Base-by-base conservation (phyloP, 2,113 vertebrate genomes). In the Ia io region DNA sequence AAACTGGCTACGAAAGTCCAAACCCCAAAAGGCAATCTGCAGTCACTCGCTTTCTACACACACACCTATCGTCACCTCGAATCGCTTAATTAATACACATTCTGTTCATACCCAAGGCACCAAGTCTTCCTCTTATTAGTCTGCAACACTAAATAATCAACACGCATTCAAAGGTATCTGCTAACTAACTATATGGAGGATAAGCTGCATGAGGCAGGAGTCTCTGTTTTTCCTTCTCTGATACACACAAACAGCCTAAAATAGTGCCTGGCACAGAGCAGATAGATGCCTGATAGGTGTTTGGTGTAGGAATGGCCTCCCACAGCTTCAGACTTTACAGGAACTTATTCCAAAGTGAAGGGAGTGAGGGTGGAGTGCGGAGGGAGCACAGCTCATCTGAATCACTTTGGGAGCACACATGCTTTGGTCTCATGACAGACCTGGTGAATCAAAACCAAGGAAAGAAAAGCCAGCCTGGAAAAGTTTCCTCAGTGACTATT, bases 131-230 rank as follows among this genome's bases (percentile, higher is more conserved):
- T 92, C 70, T 84, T 74, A 82, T 30, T 51, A 73, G 25, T 47
- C 63, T 89, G 92, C 84, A 78, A 90, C 92, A 92, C 56, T 42
- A 70, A 84, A 74, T 28, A 61, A 69, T 37, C 74, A 93, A 84
- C 42, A 88, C 7, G 37, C 44, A 16, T 82, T 35, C 5, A 40
- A 80, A 88, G 61, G 76, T 35, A 2, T 32, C 51, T 92, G 63
- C 25, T 80, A 63, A 80, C 91, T 70, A 69, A 80, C 91, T 70
- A 69, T 73, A 11, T 90, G 69, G n/a, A 90, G 23, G 59, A 61
- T 22, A 82, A 30, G 22, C 40, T 49, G 7, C 40, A 69, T 6
- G 10, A 77, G 65, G 47, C 53, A 79, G 32, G 42, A 47, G 28
- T 77, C 69, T 84, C 74, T 42, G 71, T 25, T 95, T 92, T 51